Conservation (phyloP, 1,140 invertebrate species). For the Teleogryllus occipitalis region DNA sequence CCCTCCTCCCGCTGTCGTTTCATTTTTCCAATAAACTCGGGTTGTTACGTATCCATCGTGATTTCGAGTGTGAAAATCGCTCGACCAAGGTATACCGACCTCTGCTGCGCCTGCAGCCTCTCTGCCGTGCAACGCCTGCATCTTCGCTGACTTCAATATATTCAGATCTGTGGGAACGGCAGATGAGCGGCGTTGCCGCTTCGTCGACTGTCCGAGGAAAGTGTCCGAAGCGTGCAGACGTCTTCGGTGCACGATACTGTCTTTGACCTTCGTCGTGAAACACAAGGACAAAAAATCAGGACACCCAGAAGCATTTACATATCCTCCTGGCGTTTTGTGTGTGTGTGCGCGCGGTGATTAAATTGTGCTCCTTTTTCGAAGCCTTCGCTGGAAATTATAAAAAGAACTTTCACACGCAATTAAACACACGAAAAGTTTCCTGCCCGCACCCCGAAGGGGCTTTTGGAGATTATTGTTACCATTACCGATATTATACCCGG, state of each 20-base stretch:
- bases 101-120: no score
- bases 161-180: not conserved
- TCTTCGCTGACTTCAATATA: not conserved
- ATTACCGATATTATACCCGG: not conserved
- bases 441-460: not conserved
- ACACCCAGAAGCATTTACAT: not conserved
- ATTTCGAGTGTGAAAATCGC: not conserved
- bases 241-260: not conserved
- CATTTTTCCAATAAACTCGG: not conserved
- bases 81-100: no score
- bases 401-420: not conserved
- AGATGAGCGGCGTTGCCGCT: not conserved
- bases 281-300: not conserved
- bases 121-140: not conserved
- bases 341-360: not conserved
- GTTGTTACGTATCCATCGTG: not conserved
- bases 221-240: not conserved
- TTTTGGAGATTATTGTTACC: not conserved
- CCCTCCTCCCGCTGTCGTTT: not conserved
- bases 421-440: not conserved
- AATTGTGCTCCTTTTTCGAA: not conserved
- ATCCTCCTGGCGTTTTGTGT: not conserved
- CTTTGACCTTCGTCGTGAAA: not conserved
- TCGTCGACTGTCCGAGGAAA: not conserved
- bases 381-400: not conserved